Percentiles rank a stretch among this genome's conserved stretches.
phyloP scores from a whole-genome alignment of 2,797 vertebrate genomes.

The Cuniculus paca region DNA sequence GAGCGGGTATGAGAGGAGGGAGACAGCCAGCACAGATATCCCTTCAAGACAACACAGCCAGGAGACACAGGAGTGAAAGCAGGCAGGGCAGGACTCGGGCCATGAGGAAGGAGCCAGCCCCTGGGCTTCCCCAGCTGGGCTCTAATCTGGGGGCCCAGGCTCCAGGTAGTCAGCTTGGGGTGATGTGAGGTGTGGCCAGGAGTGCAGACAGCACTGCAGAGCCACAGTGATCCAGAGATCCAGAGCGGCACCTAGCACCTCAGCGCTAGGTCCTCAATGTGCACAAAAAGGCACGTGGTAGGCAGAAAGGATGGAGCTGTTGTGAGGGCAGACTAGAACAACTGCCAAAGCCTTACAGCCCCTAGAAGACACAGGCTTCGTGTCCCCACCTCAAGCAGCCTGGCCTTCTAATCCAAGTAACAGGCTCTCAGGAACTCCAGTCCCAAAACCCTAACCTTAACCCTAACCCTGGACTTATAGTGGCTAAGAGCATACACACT shows the following conservation, averaged over 20 bases:
- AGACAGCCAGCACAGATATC: conserved; percentile 22
- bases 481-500: neutral
- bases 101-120: neutral
- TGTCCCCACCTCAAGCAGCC: neutral
- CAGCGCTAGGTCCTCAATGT: neutral
- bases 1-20: neutral
- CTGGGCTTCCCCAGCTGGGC: neutral
- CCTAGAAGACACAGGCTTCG: neutral
- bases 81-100: conserved; percentile 19
- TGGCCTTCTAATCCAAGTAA: neutral
- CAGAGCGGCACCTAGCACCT: too few relatives aligned
- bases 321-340: neutral
- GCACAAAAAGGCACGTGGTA: neutral
- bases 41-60: conserved; percentile 46
- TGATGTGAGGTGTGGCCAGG: neutral
- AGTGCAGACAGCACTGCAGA: neutral
- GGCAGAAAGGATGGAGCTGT: neutral
- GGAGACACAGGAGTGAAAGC: neutral
- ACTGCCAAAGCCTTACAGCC: neutral
- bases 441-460: neutral
- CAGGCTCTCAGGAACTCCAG: neutral
- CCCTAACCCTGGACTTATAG: neutral
- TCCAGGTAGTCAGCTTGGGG: neutral
- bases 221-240: neutral
- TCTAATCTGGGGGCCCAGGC: neutral